Evolutionary conservation across 2,113 vertebrate genomes (phyloP).

Genomic region (Sinocyclocheilus grahami): DNA sequence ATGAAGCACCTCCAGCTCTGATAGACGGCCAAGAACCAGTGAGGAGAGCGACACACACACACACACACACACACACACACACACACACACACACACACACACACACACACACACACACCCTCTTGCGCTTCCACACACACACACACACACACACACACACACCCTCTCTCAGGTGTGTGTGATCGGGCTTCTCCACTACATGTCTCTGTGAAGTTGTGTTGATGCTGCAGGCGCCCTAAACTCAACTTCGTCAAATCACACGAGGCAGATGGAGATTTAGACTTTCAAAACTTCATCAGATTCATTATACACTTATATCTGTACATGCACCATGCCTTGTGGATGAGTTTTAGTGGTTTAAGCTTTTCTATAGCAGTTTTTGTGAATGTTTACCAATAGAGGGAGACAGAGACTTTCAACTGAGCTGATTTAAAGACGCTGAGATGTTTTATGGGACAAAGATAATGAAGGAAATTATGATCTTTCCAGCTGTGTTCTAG

Average conservation of each 20-base stretch:
- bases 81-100: conserved; percentile 19
- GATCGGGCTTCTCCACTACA: not conserved
- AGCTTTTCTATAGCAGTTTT: not conserved
- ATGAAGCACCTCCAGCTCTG: conserved; percentile 11
- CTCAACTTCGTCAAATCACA: not conserved
- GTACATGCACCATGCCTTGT: not conserved
- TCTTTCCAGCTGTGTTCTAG: not conserved
- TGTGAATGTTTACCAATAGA: not conserved
- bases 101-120: conserved; percentile 39
- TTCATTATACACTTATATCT: not conserved
- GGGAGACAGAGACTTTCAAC: not conserved
- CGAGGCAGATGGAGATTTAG: not conserved
- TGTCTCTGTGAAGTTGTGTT: not conserved
- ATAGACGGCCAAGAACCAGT: conserved; percentile 5
- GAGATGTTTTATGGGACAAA: not conserved
- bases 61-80: not conserved
- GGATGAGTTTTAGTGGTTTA: not conserved
- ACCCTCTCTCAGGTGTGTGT: not conserved
- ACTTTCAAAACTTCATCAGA: not conserved
- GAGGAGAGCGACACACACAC: not conserved
- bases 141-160: conserved; percentile 38
- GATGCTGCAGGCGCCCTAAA: not conserved
- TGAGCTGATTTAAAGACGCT: not conserved
- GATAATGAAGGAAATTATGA: not conserved
- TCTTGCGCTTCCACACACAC: no score